These are phyloP conservation scores for Cantharis rufa DNA, from an alignment of 2,888 invertebrate species.

Conservation along the genomic window DNA sequence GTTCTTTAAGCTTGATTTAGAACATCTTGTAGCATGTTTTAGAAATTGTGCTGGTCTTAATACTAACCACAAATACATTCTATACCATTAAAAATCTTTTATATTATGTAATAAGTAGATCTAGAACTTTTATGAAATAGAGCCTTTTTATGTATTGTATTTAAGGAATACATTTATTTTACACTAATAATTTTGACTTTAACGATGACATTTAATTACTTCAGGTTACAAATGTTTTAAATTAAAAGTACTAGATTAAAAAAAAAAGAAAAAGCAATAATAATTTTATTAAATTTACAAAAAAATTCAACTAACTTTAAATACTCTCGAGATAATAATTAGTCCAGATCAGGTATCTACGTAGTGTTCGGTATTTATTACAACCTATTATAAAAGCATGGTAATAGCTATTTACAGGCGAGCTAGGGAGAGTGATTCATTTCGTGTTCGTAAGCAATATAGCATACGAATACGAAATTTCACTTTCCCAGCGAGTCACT, in stretches of 20 bases:
- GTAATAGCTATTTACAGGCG: too few relatives aligned
- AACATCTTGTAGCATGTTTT: not conserved
- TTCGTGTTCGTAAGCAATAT: too few relatives aligned
- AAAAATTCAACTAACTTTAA: too few relatives aligned
- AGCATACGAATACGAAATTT: too few relatives aligned
- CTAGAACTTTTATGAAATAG: not conserved
- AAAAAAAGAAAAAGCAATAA: too few relatives aligned
- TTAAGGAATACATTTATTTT: not conserved
- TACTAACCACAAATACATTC: not conserved
- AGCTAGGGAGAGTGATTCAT: too few relatives aligned
- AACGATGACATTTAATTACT: slow-evolving; percentile 2
- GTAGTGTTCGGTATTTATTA: too few relatives aligned
- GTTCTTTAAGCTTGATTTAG: not conserved
- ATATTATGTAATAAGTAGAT: not conserved
- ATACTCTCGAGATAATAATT: too few relatives aligned
- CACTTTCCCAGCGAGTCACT: too few relatives aligned
- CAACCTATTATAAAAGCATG: too few relatives aligned
- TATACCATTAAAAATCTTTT: not conserved
- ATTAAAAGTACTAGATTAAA: not conserved
- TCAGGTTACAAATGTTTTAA: not conserved
- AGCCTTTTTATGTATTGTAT: not conserved
- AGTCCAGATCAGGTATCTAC: too few relatives aligned
- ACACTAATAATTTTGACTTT: slow-evolving; percentile 11
- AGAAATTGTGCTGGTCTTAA: not conserved
- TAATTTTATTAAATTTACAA: too few relatives aligned